Evolutionary conservation across 2,888 invertebrate species (phyloP).

Genomic region (Drosophila imparisetae): DNA sequence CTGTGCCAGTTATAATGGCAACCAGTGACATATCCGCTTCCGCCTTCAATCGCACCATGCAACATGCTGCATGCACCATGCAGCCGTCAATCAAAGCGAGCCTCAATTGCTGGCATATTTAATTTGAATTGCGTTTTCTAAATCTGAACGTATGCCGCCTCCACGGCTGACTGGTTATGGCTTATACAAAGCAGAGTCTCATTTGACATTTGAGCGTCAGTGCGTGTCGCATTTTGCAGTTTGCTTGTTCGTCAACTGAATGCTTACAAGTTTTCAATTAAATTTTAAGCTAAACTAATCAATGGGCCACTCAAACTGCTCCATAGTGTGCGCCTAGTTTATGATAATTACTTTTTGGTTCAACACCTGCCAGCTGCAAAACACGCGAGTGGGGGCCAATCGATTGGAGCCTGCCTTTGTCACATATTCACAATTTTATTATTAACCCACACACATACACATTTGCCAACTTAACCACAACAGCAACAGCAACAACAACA

Average conservation of each 20-base stretch:
- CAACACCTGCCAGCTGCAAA: constrained; percentile 53
- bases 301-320: constrained; percentile 15
- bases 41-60: constrained; percentile 44
- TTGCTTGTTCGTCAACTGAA: constrained; percentile 17
- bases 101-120: constrained; percentile 51
- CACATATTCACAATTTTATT: constrained; percentile 54
- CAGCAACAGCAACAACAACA: constrained; percentile 4
- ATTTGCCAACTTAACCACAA: constrained; percentile 32
- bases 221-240: constrained; percentile 43
- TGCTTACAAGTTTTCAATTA: constrained; percentile 55
- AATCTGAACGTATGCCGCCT: constrained; percentile 43
- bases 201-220: constrained; percentile 54
- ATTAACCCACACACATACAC: constrained; percentile 24
- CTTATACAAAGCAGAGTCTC: constrained; percentile 11
- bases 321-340: constrained; percentile 31
- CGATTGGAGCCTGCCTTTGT: constrained; percentile 30
- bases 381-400: neutral
- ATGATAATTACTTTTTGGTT: constrained; percentile 68
- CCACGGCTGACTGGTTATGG: constrained; percentile 31
- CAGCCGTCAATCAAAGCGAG: constrained; percentile 69
- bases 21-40: constrained; percentile 70
- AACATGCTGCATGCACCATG: constrained; percentile 18
- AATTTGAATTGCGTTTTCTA: constrained; percentile 49
- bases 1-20: constrained; percentile 37
- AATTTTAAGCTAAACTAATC: constrained; percentile 50